Base-by-base conservation (phyloP, 2,888 invertebrate species). In the Tuberolachnus salignus region DNA sequence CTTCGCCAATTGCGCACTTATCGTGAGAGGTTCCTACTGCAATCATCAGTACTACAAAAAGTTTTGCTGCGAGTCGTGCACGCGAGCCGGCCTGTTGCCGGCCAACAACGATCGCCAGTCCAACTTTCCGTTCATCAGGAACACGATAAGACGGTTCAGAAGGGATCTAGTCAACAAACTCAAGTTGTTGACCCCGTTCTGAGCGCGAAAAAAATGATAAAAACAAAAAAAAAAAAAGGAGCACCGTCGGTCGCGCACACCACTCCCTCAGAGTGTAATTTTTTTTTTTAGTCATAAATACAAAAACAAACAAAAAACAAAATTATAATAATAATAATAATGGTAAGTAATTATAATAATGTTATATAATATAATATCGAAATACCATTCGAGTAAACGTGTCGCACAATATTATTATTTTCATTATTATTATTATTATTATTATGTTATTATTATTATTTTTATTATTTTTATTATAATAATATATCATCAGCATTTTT, bases 41-140 rank as follows among this genome's bases (percentile, higher is more conserved):
- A 87, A 88, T n/a, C 95, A 97, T 87, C 89, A 89, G 82, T 97
- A 96, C 87, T 98, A 97, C 86, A 94, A 94, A 82, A 90, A 89
- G 86, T 95, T 96, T 90, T 98, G 97, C 86, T 98, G 97, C 87
- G 90, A 92, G 85, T 95, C 96, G 1, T 97, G 97, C 85, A 93
- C 94, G 81, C 88, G 92, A 85, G 94, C 94, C 0, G 95, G 95
- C 1, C 92, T 92, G 84, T 86, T 94, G 81, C 87, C 89, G 21
- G 83, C 13, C 21, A 49, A 13, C n/a, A 57, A 16, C 3, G 46
- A 26, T 19, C 53, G 10, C 49, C 42, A 46, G 10, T 2, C 44
- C 11, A 61, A 51, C 21, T 51, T 21, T 3, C 42, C 49, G 4
- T 46, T 51, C 14, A 57, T 59, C 13, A 46, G 59, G 21, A 49